A percentile compares a stretch with the other conserved stretches of the same genome.
phyloP scores from a whole-genome alignment of 2,888 invertebrate genomes.

The Scaptomyza reducta region DNA sequence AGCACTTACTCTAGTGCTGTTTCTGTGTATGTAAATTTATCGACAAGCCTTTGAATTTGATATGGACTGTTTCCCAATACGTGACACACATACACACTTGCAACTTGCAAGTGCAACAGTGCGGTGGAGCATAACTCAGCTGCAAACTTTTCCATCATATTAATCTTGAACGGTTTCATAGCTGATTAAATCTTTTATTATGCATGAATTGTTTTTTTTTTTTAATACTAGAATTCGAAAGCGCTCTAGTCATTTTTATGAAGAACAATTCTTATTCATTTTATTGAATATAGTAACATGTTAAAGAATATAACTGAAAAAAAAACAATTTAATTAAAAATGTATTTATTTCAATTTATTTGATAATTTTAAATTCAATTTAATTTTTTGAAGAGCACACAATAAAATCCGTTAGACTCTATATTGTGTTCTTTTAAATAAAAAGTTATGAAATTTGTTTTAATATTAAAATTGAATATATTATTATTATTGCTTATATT shows the following conservation, averaged over 20 bases:
- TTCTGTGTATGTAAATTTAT: slow-evolving; percentile 28
- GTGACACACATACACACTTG: slow-evolving; percentile 8
- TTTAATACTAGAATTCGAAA: not conserved
- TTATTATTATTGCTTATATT: too few species aligned
- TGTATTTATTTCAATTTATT: too few species aligned
- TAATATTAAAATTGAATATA: too few species aligned
- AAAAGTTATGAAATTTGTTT: too few species aligned
- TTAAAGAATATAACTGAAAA: too few species aligned
- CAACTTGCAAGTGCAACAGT: slow-evolving; percentile 6
- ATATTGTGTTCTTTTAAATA: too few species aligned
- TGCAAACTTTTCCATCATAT: not conserved
- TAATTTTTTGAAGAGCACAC: too few species aligned
- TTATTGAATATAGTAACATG: too few species aligned
- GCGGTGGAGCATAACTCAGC: not conserved
- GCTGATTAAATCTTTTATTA: slow-evolving; percentile 1
- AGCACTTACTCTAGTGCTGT: not conserved
- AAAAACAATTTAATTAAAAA: too few species aligned
- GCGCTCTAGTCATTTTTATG: not conserved
- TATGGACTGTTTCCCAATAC: slow-evolving; percentile 24
- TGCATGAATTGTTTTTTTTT: not conserved
- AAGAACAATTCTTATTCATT: too few species aligned
- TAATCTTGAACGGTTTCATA: slow-evolving; percentile 9
- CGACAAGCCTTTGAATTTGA: slow-evolving; percentile 28
- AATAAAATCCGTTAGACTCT: too few species aligned
- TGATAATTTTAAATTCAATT: too few species aligned